Evolutionary conservation across 2,113 vertebrate genomes (phyloP), one percentile per base, ranked within the genome.

Genomic region (Megalops atlanticus): DNA sequence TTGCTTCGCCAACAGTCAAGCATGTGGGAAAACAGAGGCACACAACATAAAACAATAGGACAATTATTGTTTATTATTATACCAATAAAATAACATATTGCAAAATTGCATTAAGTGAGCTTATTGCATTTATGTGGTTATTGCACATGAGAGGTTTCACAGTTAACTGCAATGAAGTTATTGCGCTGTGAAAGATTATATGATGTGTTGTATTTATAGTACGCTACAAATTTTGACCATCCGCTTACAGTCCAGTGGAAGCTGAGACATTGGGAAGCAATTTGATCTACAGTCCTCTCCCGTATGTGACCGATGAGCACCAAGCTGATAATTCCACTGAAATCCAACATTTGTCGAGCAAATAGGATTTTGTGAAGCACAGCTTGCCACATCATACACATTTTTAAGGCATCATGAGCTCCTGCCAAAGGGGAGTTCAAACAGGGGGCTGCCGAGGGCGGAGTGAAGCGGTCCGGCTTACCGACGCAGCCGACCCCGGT

Each of bases 401-500:
- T 58, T 58, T 58, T 24, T 31, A 3, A 14, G 43, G 27, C 49
- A 47, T 36, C 52, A 36, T n/a, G 38, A 14, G 18, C 27, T 5
- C 14, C 16, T 12, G 52, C 38, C 71, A 35, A 24, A 58, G 18
- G 0, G 52, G 2, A n/a, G 21, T 24, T 58, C 21, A 45, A 6
- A 45, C 43, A 45, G 14, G 43, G n/a, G 7, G 7, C 43, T 45
- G 43, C 52, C n/a, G 52, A 58, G n/a, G n/a, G 35, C 6, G 27
- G 27, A 77, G n/a, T 12, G 45, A 31, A 35, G 54, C 39, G 24
- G 0, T n/a, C 35, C 31, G 36, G 90, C 95, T 92, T 89, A 96
- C 96, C 96, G 68, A 96, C 94, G 85, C 95, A 96, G 31, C 95
- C 95, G 71, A 96, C 92, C 71, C 94, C 95, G 4, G 95, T 95